A percentile compares a stretch with the other conserved stretches of the same genome.
Conservation (phyloP, 2,888 invertebrate species). For the Lithosia quadra region DNA sequence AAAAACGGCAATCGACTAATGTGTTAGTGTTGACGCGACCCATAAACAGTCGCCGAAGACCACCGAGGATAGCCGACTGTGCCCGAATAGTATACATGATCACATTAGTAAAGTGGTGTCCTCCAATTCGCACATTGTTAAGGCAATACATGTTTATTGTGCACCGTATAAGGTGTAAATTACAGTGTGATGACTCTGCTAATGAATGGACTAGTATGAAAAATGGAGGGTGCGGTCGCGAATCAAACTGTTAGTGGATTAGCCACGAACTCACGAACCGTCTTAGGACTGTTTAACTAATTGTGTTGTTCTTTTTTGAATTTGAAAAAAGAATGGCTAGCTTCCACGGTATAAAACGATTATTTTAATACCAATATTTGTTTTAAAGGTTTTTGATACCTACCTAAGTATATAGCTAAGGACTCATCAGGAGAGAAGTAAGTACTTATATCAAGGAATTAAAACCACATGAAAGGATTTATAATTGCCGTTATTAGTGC, state of each 20-base stretch:
- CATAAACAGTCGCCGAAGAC: slow-evolving; percentile 47
- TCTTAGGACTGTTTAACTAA: slow-evolving; percentile 28
- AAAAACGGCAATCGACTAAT: slow-evolving; percentile 71
- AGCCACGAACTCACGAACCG: slow-evolving; percentile 59
- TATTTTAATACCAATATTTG: neutral
- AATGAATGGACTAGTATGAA: slow-evolving; percentile 79
- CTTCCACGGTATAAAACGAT: neutral
- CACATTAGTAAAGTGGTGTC: slow-evolving; percentile 64
- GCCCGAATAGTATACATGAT: slow-evolving; percentile 57
- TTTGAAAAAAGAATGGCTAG: neutral
- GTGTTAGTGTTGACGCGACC: slow-evolving; percentile 60
- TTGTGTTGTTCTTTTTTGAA: slow-evolving; percentile 15
- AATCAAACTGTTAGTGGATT: slow-evolving; percentile 75
- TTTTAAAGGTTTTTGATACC: neutral
- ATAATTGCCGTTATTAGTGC: too few relatives aligned
- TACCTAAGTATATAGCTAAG: too few relatives aligned
- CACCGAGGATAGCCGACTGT: slow-evolving; percentile 23
- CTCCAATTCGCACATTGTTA: slow-evolving; percentile 58
- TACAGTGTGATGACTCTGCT: slow-evolving; percentile 55
- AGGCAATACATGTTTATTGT: slow-evolving; percentile 67
- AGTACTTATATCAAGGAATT: too few relatives aligned
- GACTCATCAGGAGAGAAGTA: too few relatives aligned
- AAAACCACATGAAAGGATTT: too few relatives aligned
- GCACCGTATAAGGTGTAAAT: slow-evolving; percentile 70
- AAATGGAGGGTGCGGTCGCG: slow-evolving; percentile 76